These are phyloP conservation scores for Ophion ventricosus DNA, from an alignment of 2,888 invertebrate species.

Conservation along the genomic window DNA sequence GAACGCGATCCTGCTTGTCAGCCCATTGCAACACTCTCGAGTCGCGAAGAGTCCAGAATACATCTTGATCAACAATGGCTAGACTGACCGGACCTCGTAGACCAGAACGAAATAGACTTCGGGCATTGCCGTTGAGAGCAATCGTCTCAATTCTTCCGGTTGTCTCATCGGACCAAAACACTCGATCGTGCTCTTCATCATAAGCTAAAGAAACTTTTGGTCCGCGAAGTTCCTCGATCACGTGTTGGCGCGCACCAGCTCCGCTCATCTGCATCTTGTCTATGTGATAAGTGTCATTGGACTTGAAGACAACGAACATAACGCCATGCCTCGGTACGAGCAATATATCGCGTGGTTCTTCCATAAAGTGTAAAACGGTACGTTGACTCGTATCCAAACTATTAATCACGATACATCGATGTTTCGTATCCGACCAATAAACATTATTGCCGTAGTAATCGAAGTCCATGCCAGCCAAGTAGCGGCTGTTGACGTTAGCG, in stretches of 20 bases:
- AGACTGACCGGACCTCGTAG: constrained; percentile 84
- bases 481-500: constrained; percentile 83
- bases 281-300: constrained; percentile 84
- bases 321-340: constrained; percentile 85
- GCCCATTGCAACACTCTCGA: constrained; percentile 87
- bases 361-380: constrained; percentile 86
- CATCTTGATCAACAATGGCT: constrained; percentile 86
- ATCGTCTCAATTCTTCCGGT: constrained; percentile 88
- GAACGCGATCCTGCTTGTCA: constrained; percentile 82
- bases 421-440: constrained; percentile 89
- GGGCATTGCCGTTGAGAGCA: constrained; percentile 86
- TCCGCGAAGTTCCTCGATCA: constrained; percentile 83
- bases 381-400: constrained; percentile 86
- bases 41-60: constrained; percentile 89
- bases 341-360: constrained; percentile 88
- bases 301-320: constrained; percentile 77
- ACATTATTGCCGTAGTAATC: constrained; percentile 90
- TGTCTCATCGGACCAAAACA: constrained; percentile 89
- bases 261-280: constrained; percentile 90
- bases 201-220: constrained; percentile 85
- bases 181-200: constrained; percentile 85
- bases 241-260: constrained; percentile 81
- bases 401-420: constrained; percentile 87
- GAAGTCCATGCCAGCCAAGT: constrained; percentile 86
- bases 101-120: constrained; percentile 80